Conservation (phyloP, 2,888 invertebrate species). For the Amphipoea lucens region DNA sequence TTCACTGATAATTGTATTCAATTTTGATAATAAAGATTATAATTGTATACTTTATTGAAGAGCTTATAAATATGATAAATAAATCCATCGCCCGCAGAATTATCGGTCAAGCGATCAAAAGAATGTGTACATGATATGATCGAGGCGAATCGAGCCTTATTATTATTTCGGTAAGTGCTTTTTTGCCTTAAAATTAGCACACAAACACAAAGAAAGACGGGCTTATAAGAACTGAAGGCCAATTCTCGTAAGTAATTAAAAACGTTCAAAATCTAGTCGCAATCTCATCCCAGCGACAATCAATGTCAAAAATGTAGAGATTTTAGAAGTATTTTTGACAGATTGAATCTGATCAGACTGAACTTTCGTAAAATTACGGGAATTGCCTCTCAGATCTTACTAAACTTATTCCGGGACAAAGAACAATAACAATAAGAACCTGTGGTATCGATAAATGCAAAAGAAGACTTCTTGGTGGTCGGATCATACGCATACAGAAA, state of each 20-base stretch:
- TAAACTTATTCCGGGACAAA: not conserved
- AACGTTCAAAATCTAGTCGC: too few relatives aligned
- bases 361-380: too few relatives aligned
- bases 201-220: not conserved
- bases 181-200: not conserved
- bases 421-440: not conserved
- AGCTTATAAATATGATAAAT: conserved; percentile 31
- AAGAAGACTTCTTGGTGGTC: not conserved
- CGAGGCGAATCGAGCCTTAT: not conserved
- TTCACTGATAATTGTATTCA: conserved; percentile 23
- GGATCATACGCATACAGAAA: not conserved
- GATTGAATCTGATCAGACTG: too few relatives aligned
- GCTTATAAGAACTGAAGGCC: not conserved
- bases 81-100: not conserved
- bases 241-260: too few relatives aligned
- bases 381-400: not conserved
- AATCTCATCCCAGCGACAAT: too few relatives aligned
- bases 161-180: accelerated
- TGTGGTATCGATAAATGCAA: conserved; percentile 20
- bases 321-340: too few relatives aligned
- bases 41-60: conserved; percentile 21
- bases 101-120: not conserved
- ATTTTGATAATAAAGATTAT: conserved; percentile 27
- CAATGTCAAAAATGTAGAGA: too few relatives aligned
- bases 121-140: not conserved